Evolutionary conservation across 1,140 invertebrate species (phyloP).

Genomic region (Eulimnadia texana): DNA sequence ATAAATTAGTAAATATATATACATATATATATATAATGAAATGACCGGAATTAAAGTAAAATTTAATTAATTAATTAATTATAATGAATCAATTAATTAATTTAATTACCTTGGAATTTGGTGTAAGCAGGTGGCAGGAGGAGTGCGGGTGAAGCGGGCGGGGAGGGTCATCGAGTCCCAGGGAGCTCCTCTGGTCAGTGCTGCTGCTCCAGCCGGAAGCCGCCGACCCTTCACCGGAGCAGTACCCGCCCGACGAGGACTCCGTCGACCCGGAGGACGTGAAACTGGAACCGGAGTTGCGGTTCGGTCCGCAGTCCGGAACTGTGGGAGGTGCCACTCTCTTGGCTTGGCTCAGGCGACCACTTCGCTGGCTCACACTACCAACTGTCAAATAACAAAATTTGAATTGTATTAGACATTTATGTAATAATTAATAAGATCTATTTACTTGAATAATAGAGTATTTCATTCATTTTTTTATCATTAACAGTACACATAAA

Average conservation of each 20-base stretch:
- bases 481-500: no score
- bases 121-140: background rate
- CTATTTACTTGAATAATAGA: no score
- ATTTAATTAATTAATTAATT: background rate
- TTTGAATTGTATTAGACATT: background rate
- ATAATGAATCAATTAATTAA: no score
- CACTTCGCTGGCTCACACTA: constrained; percentile 62
- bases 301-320: constrained; percentile 38
- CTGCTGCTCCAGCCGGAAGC: constrained; percentile 28
- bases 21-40: background rate
- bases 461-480: no score
- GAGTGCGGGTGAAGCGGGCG: background rate
- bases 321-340: constrained; percentile 68
- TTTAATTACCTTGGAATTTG: background rate
- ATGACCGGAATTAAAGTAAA: background rate
- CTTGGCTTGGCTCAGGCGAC: constrained; percentile 59
- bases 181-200: constrained; percentile 20
- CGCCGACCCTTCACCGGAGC: constrained; percentile 10
- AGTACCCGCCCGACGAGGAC: constrained; percentile 30
- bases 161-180: constrained; percentile 11
- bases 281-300: background rate
- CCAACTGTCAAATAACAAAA: constrained; percentile 39
- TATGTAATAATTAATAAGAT: no score
- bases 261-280: constrained; percentile 43
- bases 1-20: background rate